A percentile compares a stretch with the other conserved stretches of the same genome.
phyloP scores from a whole-genome alignment of 2,113 vertebrate species.

The Bubo blakistoni region DNA sequence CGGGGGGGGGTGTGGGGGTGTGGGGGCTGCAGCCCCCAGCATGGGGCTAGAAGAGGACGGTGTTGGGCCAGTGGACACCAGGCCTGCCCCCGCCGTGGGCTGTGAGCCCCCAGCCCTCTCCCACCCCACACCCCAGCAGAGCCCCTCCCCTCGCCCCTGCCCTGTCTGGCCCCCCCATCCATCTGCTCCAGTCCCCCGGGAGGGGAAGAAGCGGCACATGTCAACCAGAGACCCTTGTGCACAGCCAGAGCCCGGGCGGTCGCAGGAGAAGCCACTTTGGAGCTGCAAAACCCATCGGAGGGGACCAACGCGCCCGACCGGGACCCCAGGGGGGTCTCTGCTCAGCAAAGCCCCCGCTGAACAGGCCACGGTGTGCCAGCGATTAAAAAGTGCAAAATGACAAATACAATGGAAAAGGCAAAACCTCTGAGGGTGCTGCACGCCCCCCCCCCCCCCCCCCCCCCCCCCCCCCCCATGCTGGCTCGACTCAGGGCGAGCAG shows the following conservation, averaged over 20 bases:
- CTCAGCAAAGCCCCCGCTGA: neutral
- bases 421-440: neutral
- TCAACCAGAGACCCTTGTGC: neutral
- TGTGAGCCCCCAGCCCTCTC: neutral
- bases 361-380: rapidly evolving
- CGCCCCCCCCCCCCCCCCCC: too few species aligned
- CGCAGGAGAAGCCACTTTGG: neutral
- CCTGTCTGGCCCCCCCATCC: neutral
- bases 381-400: neutral
- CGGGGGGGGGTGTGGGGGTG: neutral
- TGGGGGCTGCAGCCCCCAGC: neutral
- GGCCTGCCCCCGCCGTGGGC: neutral
- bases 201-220: neutral
- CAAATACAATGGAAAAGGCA: neutral
- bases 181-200: neutral
- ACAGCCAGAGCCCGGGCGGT: rapidly evolving
- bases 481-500: neutral
- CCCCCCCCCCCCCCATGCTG: neutral
- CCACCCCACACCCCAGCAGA: neutral
- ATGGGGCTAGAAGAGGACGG: neutral
- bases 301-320: neutral
- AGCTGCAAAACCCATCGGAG: neutral
- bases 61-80: neutral
- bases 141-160: neutral
- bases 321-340: neutral